Evolutionary conservation across 2,888 invertebrate species (phyloP), one percentile per base, ranked within the genome.

Genomic region (Ochlodes sylvanus): DNA sequence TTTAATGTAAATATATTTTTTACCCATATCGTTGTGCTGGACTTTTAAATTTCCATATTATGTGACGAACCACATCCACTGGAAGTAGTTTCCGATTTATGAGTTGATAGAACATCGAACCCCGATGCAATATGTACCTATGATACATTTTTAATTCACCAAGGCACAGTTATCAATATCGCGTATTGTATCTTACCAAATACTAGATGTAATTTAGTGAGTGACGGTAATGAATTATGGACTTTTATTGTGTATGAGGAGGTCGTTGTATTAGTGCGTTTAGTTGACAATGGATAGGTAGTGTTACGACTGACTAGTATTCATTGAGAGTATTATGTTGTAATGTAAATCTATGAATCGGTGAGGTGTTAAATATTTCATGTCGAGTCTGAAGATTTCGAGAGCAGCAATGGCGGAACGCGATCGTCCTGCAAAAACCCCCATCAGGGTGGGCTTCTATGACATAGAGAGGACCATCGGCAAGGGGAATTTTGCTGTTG

Each of bases 401-500:
- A 79, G 83, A 80, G 81, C 84, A 79, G 85, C 86, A 88, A 94
- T 94, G 94, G 94, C 94, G 87, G 94, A 94, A 75, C 90, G 94
- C 65, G 93, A 94, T 81, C 92, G 94, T 86, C 92, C 91, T 82
- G 91, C 92, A 76, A 95, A 95, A 90, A 95, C 95, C 79, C 95
- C 96, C 78, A 96, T 98, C 84, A 96, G 97, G 82, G 98, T 99
- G 83, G 99, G 99, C 79, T 98, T 98, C 94, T 99, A 99, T 93
- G 98, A 99, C 92, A 98, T 99, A 89, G 98, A 98, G 92, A 95
- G 97, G 84, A 99, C 99, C 81, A 99, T 99, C 83, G 99, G 99
- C 80, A 99, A 99, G 92, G 99, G 99, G 65, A 99, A 99, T 94
- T 99, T 99, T 94, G 99, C 99, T 77, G 98, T 99, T 79, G 99